These are phyloP conservation scores for Aplochiton taeniatus DNA, from an alignment of 2,797 vertebrate species.

Conservation along the genomic window DNA sequence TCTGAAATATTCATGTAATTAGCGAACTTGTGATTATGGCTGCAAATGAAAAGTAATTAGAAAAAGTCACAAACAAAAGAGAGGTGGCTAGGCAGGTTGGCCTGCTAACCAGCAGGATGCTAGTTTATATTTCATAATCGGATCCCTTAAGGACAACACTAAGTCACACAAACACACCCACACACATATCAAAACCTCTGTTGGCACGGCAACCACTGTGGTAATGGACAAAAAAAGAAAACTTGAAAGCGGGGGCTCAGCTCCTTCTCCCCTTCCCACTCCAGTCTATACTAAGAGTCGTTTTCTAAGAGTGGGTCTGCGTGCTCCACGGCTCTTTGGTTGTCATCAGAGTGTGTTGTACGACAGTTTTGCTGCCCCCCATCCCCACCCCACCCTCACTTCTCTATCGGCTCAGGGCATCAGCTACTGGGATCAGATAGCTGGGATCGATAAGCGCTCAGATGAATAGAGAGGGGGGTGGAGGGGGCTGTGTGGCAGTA, in stretches of 20 bases:
- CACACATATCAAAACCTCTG: conserved; percentile 19
- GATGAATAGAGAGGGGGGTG: conserved; percentile 41
- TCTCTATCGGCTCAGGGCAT: conserved; percentile 67
- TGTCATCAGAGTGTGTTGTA: conserved; percentile 17
- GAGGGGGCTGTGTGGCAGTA: conserved; percentile 22
- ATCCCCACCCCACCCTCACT: not conserved
- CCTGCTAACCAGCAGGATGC: conserved; percentile 30
- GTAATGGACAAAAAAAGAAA: conserved; percentile 16
- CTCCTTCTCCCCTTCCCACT: not conserved
- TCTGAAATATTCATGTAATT: conserved; percentile 80
- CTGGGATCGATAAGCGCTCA: conserved; percentile 67
- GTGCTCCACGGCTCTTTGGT: too few species aligned
- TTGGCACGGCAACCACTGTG: conserved; percentile 60
- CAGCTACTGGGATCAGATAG: conserved; percentile 66
- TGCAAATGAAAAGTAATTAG: conserved; percentile 76
- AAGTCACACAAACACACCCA: conserved; percentile 11
- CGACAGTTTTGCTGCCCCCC: not conserved
- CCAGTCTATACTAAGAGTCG: too few species aligned
- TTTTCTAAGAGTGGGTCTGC: too few species aligned
- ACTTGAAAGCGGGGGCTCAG: conserved; percentile 37
- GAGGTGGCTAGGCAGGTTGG: conserved; percentile 48
- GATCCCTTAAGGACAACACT: conserved; percentile 19
- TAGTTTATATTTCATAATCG: conserved; percentile 41
- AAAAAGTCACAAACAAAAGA: conserved; percentile 70
- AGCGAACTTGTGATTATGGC: conserved; percentile 79